Conservation (phyloP, 2,797 vertebrate species). For the Esox masquinongy region DNA sequence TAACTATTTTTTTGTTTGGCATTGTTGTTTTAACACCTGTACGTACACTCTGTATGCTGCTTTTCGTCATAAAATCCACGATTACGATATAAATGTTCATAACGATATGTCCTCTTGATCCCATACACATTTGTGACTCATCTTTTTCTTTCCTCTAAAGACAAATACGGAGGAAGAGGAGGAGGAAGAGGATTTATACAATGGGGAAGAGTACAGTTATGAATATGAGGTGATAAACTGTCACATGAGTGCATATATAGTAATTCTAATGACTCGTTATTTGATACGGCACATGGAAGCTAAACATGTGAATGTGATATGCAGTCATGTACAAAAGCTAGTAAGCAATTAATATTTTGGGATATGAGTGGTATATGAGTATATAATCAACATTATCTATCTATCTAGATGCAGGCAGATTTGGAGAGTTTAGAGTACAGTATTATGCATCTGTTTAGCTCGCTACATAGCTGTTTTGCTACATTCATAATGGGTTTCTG, state of each 20-base stretch:
- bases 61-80: neutral
- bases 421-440: no score
- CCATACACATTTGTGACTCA: neutral
- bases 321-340: no score
- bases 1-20: slow-evolving; percentile 22
- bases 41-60: neutral
- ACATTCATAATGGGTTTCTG: slow-evolving; percentile 8
- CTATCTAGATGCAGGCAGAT: no score
- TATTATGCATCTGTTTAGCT: neutral
- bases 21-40: slow-evolving; percentile 19
- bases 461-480: neutral
- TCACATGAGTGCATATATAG: neutral
- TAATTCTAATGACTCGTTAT: neutral
- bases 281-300: neutral
- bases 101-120: slow-evolving; percentile 10
- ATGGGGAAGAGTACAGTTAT: slow-evolving; percentile 60
- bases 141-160: slow-evolving; percentile 49
- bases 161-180: slow-evolving; percentile 40
- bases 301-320: no score
- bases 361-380: no score
- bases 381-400: no score
- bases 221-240: slow-evolving; percentile 69
- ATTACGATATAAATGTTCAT: slow-evolving; percentile 2
- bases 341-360: no score
- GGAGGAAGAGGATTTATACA: slow-evolving; percentile 53